Conservation (phyloP, 2,888 invertebrate species). For the Thymelicus lineola region DNA sequence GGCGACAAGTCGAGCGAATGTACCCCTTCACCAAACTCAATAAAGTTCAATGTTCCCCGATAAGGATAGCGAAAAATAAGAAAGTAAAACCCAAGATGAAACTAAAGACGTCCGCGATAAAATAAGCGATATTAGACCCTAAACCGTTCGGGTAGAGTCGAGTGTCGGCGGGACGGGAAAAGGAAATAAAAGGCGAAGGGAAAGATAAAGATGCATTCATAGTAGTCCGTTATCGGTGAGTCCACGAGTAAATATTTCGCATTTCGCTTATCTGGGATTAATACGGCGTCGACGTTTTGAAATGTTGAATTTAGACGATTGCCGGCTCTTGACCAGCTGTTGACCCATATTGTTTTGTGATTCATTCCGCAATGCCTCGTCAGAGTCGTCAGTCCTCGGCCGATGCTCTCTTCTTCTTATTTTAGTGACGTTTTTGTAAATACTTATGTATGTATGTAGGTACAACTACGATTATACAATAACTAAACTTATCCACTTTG, state of each 20-base stretch:
- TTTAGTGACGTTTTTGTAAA: slow-evolving; percentile 15
- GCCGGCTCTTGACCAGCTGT: slow-evolving; percentile 54
- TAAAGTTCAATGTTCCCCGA: slow-evolving; percentile 60
- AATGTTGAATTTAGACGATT: slow-evolving; percentile 75
- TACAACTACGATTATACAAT: neutral
- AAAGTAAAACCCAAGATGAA: slow-evolving; percentile 81
- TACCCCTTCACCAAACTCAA: slow-evolving; percentile 50
- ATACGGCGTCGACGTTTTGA: slow-evolving; percentile 65
- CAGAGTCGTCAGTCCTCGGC: slow-evolving; percentile 8
- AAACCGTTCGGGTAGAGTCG: slow-evolving; percentile 44
- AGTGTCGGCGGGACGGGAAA: slow-evolving; percentile 33
- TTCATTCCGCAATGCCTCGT: slow-evolving; percentile 42
- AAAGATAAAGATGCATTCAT: slow-evolving; percentile 80
- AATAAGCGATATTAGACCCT: slow-evolving; percentile 58
- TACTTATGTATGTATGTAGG: neutral
- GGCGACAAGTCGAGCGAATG: slow-evolving; percentile 50
- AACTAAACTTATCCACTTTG: neutral
- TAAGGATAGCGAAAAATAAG: slow-evolving; percentile 72
- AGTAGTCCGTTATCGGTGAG: slow-evolving; percentile 73
- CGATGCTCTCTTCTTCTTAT: slow-evolving; percentile 31
- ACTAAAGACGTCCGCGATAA: slow-evolving; percentile 68
- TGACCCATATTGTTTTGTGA: slow-evolving; percentile 53
- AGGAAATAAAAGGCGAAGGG: slow-evolving; percentile 58
- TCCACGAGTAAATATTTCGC: slow-evolving; percentile 79
- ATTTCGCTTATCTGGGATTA: slow-evolving; percentile 77